A percentile compares a stretch with the other conserved stretches of the same genome.
These are phyloP conservation scores for Sinocyclocheilus anshuiensis DNA, from an alignment of 2,113 vertebrate species.

Conservation along the genomic window DNA sequence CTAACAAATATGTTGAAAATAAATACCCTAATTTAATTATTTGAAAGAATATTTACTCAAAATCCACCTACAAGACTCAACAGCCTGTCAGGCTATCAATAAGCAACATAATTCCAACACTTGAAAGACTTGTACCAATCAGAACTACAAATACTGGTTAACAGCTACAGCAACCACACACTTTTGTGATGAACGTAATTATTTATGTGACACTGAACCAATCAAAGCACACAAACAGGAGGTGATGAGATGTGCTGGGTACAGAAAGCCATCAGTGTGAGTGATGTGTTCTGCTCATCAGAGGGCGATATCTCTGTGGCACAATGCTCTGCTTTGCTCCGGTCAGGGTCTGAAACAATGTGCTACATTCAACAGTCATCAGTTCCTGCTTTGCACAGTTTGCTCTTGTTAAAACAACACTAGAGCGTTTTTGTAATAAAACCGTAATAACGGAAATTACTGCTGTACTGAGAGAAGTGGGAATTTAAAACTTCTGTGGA, in stretches of 20 bases:
- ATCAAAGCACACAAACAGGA: conserved; percentile 46
- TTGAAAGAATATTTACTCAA: background rate
- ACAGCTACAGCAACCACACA: background rate
- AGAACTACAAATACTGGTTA: background rate
- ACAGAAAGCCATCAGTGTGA: conserved; percentile 58
- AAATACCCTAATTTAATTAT: background rate
- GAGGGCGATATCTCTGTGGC: conserved; percentile 66
- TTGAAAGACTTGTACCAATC: background rate
- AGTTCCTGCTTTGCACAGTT: conserved; percentile 22
- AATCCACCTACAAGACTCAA: background rate
- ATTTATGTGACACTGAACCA: background rate
- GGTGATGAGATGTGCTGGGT: conserved; percentile 64
- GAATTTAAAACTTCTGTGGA: conserved; percentile 19
- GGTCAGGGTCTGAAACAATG: conserved; percentile 56
- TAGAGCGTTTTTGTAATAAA: conserved; percentile 31
- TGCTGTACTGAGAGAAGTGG: conserved; percentile 7
- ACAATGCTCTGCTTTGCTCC: conserved; percentile 68
- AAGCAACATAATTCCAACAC: background rate
- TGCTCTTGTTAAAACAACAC: conserved; percentile 33
- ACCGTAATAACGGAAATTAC: conserved; percentile 30
- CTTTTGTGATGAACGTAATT: background rate
- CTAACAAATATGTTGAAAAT: background rate
- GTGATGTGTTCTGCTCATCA: conserved; percentile 66
- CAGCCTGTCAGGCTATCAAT: background rate
- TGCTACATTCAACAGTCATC: background rate